Evolutionary conservation across 2,113 vertebrate species (phyloP).

Genomic region (Polyodon spathula): DNA sequence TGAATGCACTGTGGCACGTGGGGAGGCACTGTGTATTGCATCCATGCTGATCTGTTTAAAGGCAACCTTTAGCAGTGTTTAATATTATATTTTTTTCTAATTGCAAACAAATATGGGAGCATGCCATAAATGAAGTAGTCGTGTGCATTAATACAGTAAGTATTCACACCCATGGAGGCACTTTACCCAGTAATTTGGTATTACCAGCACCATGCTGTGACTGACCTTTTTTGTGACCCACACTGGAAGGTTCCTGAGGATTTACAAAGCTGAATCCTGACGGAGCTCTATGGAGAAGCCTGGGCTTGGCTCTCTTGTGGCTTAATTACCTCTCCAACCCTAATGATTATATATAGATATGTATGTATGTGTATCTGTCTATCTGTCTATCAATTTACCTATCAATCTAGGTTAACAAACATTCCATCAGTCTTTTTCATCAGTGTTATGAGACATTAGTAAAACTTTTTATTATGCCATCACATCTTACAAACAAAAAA

Average conservation of each 20-base stretch:
- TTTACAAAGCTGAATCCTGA: too few relatives aligned
- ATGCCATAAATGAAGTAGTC: not conserved
- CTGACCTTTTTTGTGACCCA: slow-evolving; percentile 13
- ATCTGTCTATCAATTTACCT: too few relatives aligned
- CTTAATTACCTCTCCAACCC: not conserved
- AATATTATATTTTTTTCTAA: slow-evolving; percentile 2
- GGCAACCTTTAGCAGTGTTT: slow-evolving; percentile 4
- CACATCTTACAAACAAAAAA: too few relatives aligned
- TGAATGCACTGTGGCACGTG: slow-evolving; percentile 15
- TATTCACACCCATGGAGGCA: slow-evolving; percentile 9
- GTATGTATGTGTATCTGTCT: too few relatives aligned
- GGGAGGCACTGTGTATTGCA: not conserved
- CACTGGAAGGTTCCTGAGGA: slow-evolving; percentile 3
- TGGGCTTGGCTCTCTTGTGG: not conserved
- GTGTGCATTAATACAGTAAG: slow-evolving; percentile 7
- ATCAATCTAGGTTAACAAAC: too few relatives aligned
- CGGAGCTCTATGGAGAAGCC: slow-evolving; percentile 1
- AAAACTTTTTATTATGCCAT: too few relatives aligned
- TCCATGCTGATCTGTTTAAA: slow-evolving; percentile 6
- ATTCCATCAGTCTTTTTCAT: too few relatives aligned
- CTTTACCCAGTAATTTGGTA: slow-evolving; percentile 11
- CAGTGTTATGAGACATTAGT: too few relatives aligned
- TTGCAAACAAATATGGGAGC: not conserved
- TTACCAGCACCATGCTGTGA: slow-evolving; percentile 7
- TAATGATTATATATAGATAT: not conserved